Base-by-base conservation (phyloP, 2,888 invertebrate species). In the Malacosoma neustria region DNA sequence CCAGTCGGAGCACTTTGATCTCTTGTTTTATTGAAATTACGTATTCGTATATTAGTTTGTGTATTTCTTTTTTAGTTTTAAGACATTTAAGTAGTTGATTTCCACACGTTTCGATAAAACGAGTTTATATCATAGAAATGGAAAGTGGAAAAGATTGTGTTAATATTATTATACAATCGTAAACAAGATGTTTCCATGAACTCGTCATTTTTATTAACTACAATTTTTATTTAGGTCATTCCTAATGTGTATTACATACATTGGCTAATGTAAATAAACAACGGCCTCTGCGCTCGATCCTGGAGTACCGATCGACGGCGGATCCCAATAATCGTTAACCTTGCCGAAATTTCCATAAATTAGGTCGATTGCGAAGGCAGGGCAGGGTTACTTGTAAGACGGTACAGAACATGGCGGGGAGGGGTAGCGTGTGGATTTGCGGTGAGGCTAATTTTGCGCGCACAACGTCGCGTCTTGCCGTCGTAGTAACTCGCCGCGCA, bases 401-500 rank as follows among this genome's bases (percentile, higher is more conserved):
- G 51, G 55, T 59, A 60, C 56, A 55, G 52, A 48, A 48, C 51
- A 55, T 40, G 48, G 55, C 54, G 61, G 58, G 57, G 62, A 69
- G 69, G 72, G 68, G 63, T 46, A 48, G 62, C 53, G 61, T 51
- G 60, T 54, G 52, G 63, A 55, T 67, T 68, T 64, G 71, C 68
- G 69, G 68, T 69, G 70, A 51, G 49, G 61, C 75, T 79, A 76
- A 81, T 56, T 79, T 70, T 59, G 76, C 69, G 61, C 79, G 59
- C 82, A 85, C 63, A 66, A 77, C 79, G 80, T 73, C 70, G 69
- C 72, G 79, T 71, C 55, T 68, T 61, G 61, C 70, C 77, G 81
- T 46, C 69, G 76, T 67, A 80, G 51, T 60, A 68, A 67, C 70
- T 37, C 29, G 33, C 45, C 38, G 45, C 46, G 44, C 34, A 41